Conservation (phyloP, 2,113 vertebrate genomes). For the Pterocles orientalis region DNA sequence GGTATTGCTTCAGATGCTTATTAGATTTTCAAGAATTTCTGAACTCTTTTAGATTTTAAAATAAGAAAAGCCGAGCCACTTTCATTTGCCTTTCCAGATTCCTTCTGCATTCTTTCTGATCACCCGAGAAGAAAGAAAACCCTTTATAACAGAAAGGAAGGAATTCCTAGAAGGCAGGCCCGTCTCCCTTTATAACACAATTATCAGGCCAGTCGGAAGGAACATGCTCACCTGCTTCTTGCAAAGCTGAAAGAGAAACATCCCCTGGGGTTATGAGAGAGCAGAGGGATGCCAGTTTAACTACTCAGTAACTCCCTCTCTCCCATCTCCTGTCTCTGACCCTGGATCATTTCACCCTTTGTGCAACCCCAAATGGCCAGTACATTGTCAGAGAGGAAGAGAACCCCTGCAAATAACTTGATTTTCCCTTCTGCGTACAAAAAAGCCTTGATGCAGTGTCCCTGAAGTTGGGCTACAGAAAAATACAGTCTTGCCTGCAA, state of each 20-base stretch:
- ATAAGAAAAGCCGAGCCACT: not conserved
- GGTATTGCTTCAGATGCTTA: conserved; percentile 11
- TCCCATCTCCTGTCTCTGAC: not conserved
- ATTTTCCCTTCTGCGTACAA: not conserved
- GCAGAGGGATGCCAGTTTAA: not conserved
- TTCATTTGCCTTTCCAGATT: conserved; percentile 33
- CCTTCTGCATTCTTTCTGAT: conserved; percentile 59
- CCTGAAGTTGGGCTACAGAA: not conserved
- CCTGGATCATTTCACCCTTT: not conserved
- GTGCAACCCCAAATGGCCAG: not conserved
- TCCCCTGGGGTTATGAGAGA: not conserved
- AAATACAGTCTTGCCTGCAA: not conserved
- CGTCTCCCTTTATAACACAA: conserved; percentile 3
- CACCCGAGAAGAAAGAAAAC: conserved; percentile 38
- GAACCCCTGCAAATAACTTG: not conserved
- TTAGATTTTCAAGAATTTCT: conserved; percentile 19
- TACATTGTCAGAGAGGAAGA: not conserved
- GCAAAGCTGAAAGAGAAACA: not conserved
- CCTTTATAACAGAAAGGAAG: not conserved
- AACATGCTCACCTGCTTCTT: not conserved
- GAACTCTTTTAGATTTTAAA: not conserved
- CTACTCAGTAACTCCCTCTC: not conserved
- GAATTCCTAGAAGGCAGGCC: conserved; percentile 48
- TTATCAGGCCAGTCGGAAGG: not conserved
- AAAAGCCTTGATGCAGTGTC: not conserved